Conservation (phyloP, 1,140 invertebrate species). For the Bradynema listronoti region DNA sequence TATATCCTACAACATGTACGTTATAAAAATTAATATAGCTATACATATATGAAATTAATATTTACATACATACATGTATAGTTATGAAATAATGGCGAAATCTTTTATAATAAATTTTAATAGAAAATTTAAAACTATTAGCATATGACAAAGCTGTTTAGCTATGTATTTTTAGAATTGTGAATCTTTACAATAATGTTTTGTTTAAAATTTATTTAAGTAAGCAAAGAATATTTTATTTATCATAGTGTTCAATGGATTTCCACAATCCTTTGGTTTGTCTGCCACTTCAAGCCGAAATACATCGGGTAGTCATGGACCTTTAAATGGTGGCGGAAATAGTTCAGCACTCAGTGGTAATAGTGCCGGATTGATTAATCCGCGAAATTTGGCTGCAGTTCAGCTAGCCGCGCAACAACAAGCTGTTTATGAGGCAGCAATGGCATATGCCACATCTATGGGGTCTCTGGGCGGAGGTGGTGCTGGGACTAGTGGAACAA, state of each 20-base stretch:
- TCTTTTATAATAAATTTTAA: no score
- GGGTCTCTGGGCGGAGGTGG: slow-evolving; percentile 6
- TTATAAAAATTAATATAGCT: not conserved
- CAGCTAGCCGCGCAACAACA: slow-evolving; percentile 41
- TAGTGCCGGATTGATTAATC: slow-evolving; percentile 29
- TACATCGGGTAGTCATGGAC: slow-evolving; percentile 38
- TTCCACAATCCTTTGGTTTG: slow-evolving; percentile 38
- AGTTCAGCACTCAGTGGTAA: slow-evolving; percentile 1
- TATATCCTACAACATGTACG: slow-evolving; percentile 32
- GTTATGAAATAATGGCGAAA: no score
- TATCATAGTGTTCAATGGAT: slow-evolving; percentile 47
- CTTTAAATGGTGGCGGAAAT: slow-evolving; percentile 29
- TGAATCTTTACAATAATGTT: no score
- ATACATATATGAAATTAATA: not conserved
- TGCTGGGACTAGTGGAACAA: no score
- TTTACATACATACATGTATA: no score
- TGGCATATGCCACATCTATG: slow-evolving; percentile 30
- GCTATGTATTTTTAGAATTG: no score
- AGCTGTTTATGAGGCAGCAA: slow-evolving; percentile 43
- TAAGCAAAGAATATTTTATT: no score
- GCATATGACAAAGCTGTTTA: no score
- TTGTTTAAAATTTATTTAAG: no score
- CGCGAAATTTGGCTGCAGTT: slow-evolving; percentile 41
- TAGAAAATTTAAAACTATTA: no score
- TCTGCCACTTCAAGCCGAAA: no score